phyloP scores from a whole-genome alignment of 1,140 invertebrate genomes.

The Sitodiplosis mosellana region DNA sequence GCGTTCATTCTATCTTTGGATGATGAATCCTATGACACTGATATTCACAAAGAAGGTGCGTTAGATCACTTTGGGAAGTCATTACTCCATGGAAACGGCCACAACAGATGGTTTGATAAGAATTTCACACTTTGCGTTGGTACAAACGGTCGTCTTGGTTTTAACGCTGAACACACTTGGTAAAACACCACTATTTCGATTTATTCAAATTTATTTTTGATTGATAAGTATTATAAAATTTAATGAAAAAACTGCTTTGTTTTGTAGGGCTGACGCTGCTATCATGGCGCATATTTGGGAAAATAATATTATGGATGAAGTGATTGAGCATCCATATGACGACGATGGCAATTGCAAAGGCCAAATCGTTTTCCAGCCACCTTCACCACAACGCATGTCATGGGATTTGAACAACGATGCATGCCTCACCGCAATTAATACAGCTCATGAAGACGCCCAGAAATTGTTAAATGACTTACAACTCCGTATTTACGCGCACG shows the following conservation, averaged over 20 bases:
- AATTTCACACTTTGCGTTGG: constrained; percentile 91
- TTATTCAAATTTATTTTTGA: no score
- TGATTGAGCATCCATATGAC: constrained; percentile 46
- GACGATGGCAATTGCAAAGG: constrained; percentile 60
- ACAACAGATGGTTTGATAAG: constrained; percentile 98
- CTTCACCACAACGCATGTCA: constrained; percentile 62
- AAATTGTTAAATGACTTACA: constrained; percentile 61
- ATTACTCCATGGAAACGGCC: constrained; percentile 87
- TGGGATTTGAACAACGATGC: constrained; percentile 62
- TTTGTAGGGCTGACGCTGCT: constrained; percentile 71
- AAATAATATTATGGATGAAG: constrained; percentile 51
- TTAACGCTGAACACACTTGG: constrained; percentile 95
- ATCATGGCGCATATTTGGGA: constrained; percentile 84
- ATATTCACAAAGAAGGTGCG: constrained; percentile 56
- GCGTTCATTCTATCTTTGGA: constrained; percentile 82
- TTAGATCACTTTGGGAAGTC: constrained; percentile 70
- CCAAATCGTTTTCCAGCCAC: constrained; percentile 48
- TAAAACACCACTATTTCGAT: constrained; percentile 40
- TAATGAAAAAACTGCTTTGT: no score
- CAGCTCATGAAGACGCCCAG: constrained; percentile 38
- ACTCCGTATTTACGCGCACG: constrained; percentile 63
- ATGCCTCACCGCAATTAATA: constrained; percentile 45
- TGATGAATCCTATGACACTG: constrained; percentile 53
- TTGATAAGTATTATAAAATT: no score
- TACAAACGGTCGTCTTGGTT: constrained; percentile 81